Conservation (phyloP, 2,888 invertebrate species). For the Cactoblastis cactorum region DNA sequence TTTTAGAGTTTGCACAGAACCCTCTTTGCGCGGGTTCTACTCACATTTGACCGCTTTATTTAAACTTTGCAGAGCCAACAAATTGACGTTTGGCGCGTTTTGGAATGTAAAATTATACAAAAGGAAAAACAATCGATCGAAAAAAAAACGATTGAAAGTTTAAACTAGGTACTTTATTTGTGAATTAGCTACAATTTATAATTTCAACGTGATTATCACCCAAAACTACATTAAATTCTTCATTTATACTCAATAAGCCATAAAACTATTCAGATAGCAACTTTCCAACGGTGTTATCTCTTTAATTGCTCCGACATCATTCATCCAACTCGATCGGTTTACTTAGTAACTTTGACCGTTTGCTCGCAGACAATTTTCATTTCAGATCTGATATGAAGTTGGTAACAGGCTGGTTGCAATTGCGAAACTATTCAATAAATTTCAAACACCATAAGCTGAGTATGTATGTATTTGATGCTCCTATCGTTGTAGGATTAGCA, state of each 20-base stretch:
- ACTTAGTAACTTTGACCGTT: conserved; percentile 34
- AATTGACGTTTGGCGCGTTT: too few species aligned
- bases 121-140: too few species aligned
- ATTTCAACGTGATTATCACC: background rate
- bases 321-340: conserved; percentile 26
- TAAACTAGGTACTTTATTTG: too few species aligned
- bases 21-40: too few species aligned
- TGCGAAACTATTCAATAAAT: background rate
- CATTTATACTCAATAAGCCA: conserved; percentile 4
- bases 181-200: too few species aligned
- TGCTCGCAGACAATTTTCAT: conserved; percentile 27
- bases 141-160: too few species aligned
- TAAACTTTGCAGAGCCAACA: too few species aligned
- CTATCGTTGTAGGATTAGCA: background rate
- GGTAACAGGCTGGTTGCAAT: background rate
- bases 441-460: background rate
- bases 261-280: conserved; percentile 28
- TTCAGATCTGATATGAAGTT: conserved; percentile 22
- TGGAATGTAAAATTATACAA: too few species aligned
- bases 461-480: background rate
- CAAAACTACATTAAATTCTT: background rate
- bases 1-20: too few species aligned
- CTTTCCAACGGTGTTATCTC: conserved; percentile 35
- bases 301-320: conserved; percentile 38
- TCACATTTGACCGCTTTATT: too few species aligned